Base-by-base conservation (phyloP, 2,113 vertebrate species). In the Phoxinus phoxinus region DNA sequence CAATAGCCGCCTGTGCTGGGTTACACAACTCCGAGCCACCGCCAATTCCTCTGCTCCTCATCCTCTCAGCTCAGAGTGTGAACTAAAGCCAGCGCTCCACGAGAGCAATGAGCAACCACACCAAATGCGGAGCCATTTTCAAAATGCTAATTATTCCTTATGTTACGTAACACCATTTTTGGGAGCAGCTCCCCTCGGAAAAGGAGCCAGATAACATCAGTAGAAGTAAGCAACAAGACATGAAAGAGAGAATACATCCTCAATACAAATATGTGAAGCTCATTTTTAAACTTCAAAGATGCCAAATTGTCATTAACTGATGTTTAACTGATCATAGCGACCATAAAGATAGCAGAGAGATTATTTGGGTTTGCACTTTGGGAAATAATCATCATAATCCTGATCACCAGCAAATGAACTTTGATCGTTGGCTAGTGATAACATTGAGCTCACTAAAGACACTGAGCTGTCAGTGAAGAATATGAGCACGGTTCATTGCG, bases 101-200 rank as follows among this genome's bases (percentile, higher is more conserved):
- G 21, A 19, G 75, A 75, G 35, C 53, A 35, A n/a, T 63, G 67
- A 72, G 61, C 53, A 30, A 58, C 19, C 10, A 76, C 67, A 30
- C 77, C 78, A 72, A 27, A 41, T 1, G 10, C 0, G 4, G 44
- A 82, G 77, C 23, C 71, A 21, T 81, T 80, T 72, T 87, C 86
- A 71, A 84, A 71, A 89, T 87, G 88, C 86, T 48, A 78, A 89
- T 81, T 79, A 56, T 41, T 87, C 69, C 63, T 41, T 41, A 41
- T 46, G 53, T 87, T 89, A 83, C 67, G 73, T 85, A 87, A 90
- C 77, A 13, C 63, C 41, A 41, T 41, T 41, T 41, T 17, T 19
- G 25, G 12, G 10, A 69, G 37, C 7, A 32, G 51, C 76, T 35
- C 32, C 48, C 48, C 44, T 32, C 37, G 30, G 23, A 15, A 44